A percentile compares a stretch with the other conserved stretches of the same genome.
Conservation (phyloP, 2,797 vertebrate species). For the Microhierax caerulescens region DNA sequence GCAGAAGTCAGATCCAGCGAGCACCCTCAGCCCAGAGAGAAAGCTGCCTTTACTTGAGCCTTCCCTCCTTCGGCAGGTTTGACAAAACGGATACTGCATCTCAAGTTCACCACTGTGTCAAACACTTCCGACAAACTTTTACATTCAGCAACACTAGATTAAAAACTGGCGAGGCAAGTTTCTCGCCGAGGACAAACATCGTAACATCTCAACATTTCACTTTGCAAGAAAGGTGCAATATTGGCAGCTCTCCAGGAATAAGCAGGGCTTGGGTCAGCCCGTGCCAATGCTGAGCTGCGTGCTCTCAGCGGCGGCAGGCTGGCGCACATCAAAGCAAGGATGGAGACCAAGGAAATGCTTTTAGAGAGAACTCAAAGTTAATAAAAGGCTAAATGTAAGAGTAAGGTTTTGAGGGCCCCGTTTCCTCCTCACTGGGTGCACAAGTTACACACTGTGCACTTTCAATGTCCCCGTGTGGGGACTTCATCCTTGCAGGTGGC, state of each 20-base stretch:
- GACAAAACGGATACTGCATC: constrained; percentile 46
- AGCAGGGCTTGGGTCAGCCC: neutral
- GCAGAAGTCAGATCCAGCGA: constrained; percentile 1
- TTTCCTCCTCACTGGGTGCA: neutral
- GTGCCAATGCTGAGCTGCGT: rapidly evolving
- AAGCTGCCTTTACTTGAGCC: constrained; percentile 15
- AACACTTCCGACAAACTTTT: neutral
- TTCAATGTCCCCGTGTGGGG: neutral
- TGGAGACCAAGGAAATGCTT: neutral
- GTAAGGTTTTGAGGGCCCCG: neutral
- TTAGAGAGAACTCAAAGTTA: neutral
- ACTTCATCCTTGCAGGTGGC: neutral
- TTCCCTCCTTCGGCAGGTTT: neutral
- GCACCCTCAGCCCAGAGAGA: neutral
- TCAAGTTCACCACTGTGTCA: neutral
- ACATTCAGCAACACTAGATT: neutral
- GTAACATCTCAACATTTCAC: neutral
- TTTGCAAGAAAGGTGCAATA: neutral
- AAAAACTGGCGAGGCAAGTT: neutral
- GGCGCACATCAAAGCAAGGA: neutral
- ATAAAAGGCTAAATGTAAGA: neutral
- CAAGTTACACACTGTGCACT: neutral
- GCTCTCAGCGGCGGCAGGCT: rapidly evolving
- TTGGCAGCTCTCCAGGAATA: neutral
- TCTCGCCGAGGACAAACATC: rapidly evolving